Percentiles rank a stretch among this genome's conserved stretches.
Evolutionary conservation across 2,797 vertebrate species (phyloP).

Genomic region (Phoeniculus purpureus): DNA sequence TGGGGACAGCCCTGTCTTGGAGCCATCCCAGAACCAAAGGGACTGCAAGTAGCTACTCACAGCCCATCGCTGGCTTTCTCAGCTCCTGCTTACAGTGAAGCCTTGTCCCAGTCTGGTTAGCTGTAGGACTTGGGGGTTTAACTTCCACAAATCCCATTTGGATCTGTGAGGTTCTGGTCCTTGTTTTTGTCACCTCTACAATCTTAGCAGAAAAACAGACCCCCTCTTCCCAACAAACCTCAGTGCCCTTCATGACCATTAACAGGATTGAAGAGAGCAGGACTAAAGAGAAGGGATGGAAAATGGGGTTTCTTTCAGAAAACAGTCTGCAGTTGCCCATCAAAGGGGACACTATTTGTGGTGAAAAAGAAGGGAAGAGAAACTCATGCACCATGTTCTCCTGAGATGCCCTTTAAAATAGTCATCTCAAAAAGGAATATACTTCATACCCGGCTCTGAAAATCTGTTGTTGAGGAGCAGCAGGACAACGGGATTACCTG

Average conservation of each 20-base stretch:
- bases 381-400: fast-evolving
- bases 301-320: background rate
- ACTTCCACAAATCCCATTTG: background rate
- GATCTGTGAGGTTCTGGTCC: background rate
- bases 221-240: background rate
- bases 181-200: background rate
- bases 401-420: background rate
- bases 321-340: background rate
- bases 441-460: background rate
- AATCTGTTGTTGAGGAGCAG: background rate
- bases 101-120: fast-evolving
- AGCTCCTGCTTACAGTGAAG: fast-evolving
- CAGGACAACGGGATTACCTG: background rate
- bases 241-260: background rate
- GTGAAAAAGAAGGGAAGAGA: background rate
- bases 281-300: background rate
- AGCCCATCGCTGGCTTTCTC: fast-evolving
- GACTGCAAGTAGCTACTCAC: fast-evolving
- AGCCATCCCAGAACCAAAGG: background rate
- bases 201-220: too few species aligned
- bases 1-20: background rate
- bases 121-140: background rate
- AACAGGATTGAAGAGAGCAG: background rate
- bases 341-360: background rate
- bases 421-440: background rate